phyloP scores from a whole-genome alignment of 1,140 invertebrate species.

The Scaptomyza pallida region DNA sequence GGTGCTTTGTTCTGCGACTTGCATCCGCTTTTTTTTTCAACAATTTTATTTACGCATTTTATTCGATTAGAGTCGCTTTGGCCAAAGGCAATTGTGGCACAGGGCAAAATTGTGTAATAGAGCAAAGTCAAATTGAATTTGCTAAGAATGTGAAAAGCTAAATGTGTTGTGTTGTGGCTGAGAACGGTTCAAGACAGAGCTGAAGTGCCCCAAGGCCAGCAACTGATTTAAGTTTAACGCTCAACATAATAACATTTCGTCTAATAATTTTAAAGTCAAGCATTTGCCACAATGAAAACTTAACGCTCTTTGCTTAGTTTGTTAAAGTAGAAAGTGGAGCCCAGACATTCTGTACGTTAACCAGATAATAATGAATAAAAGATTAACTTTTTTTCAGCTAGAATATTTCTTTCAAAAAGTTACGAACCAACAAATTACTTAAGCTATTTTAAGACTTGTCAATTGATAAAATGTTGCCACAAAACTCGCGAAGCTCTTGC shows the following conservation, averaged over 20 bases:
- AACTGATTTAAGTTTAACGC: neutral
- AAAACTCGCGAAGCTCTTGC: slow-evolving; percentile 39
- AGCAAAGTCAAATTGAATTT: slow-evolving; percentile 70
- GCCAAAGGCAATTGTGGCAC: slow-evolving; percentile 40
- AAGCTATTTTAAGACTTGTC: neutral
- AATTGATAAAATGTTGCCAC: slow-evolving; percentile 38
- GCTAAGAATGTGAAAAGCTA: slow-evolving; percentile 49
- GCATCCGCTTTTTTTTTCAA: slow-evolving; percentile 39
- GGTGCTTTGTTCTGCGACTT: slow-evolving; percentile 22
- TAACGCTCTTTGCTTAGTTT: neutral
- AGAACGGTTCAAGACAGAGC: neutral
- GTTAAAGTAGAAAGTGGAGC: no score
- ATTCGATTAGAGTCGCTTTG: slow-evolving; percentile 64
- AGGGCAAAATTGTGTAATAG: slow-evolving; percentile 65
- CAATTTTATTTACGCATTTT: slow-evolving; percentile 73
- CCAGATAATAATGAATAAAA: neutral
- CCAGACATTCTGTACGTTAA: no score
- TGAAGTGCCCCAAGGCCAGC: slow-evolving; percentile 10
- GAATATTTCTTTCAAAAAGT: neutral
- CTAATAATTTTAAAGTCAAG: slow-evolving; percentile 12
- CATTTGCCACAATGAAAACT: neutral
- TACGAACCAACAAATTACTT: neutral
- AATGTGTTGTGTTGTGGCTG: slow-evolving; percentile 23
- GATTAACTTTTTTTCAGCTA: neutral
- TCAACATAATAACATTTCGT: slow-evolving; percentile 14